phyloP scores from a whole-genome alignment of 2,113 vertebrate species.

The Phoenicopterus ruber region DNA sequence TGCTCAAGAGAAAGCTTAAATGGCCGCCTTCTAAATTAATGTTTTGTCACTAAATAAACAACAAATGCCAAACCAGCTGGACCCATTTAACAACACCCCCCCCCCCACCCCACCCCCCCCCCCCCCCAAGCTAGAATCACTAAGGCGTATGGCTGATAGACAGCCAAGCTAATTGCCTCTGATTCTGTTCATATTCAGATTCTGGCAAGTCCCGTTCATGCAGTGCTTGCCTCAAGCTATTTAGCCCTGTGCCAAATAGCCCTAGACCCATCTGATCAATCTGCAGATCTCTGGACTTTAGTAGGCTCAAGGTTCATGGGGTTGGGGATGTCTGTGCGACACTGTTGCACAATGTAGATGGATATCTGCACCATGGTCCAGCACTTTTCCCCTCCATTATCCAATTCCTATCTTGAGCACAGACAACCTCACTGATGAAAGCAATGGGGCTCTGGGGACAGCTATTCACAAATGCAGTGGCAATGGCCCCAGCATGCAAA shows the following conservation, averaged over 20 bases:
- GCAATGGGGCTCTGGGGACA: neutral
- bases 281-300: neutral
- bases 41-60: slow-evolving; percentile 23
- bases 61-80: slow-evolving; percentile 1
- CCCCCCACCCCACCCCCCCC: neutral
- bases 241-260: neutral
- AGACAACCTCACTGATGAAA: neutral
- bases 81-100: neutral
- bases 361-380: neutral
- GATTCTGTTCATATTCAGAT: neutral
- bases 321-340: neutral
- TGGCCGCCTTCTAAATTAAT: neutral
- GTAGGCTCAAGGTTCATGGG: neutral
- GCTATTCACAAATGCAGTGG: neutral
- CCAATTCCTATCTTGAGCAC: neutral
- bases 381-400: neutral
- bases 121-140: neutral
- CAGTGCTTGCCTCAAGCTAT: neutral
- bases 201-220: neutral
- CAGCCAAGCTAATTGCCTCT: neutral
- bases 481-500: neutral
- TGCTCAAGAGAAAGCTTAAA: neutral
- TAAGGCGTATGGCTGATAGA: neutral
- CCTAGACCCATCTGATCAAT: neutral
- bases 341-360: neutral